These are phyloP conservation scores for Parazoanthus darwini DNA, from an alignment of 92 coral and sea anemone genomes.

Conservation along the genomic window DNA sequence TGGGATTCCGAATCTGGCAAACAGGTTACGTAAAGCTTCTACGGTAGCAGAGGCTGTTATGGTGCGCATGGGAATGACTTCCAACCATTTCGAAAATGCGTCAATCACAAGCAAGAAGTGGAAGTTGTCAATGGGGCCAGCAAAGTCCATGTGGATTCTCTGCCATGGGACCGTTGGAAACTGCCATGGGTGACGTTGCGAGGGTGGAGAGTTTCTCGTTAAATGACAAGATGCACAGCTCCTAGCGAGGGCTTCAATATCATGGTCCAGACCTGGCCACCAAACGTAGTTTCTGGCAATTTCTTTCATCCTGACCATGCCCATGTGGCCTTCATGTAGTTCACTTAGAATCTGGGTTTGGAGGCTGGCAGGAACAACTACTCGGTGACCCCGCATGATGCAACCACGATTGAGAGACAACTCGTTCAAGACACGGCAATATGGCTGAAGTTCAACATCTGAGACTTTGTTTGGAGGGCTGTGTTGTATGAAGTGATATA, in stretches of 20 bases:
- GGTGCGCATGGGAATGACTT: slow-evolving; percentile 29
- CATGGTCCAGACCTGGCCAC: slow-evolving; percentile 52
- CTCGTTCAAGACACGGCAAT: slow-evolving; percentile 25
- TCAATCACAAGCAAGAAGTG: slow-evolving; percentile 31
- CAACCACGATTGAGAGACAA: slow-evolving; percentile 33
- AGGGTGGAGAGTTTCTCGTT: slow-evolving; percentile 51
- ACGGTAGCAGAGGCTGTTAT: slow-evolving; percentile 38
- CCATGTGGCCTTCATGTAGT: slow-evolving; percentile 27
- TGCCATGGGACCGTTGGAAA: slow-evolving; percentile 29
- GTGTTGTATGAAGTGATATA: slow-evolving; percentile 23
- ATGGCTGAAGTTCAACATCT: slow-evolving; percentile 10
- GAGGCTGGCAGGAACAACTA: slow-evolving; percentile 30
- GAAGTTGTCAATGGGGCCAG: slow-evolving; percentile 23
- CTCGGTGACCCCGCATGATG: slow-evolving; percentile 32
- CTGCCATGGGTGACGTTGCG: slow-evolving; percentile 39
- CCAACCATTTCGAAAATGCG: slow-evolving; percentile 25
- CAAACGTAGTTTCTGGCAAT: slow-evolving; percentile 37
- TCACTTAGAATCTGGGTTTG: slow-evolving; percentile 30
- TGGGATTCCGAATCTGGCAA: slow-evolving; percentile 34
- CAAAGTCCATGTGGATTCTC: slow-evolving; percentile 31
- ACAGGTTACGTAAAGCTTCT: slow-evolving; percentile 31
- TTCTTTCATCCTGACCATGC: slow-evolving; percentile 7
- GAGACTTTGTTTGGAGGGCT: slow-evolving; percentile 24
- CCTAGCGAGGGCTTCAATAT: slow-evolving; percentile 50
- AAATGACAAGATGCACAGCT: slow-evolving; percentile 50